A percentile compares a stretch with the other conserved stretches of the same genome.
Conservation (phyloP, 2,797 vertebrate genomes). For the Premnoplex brunnescens region DNA sequence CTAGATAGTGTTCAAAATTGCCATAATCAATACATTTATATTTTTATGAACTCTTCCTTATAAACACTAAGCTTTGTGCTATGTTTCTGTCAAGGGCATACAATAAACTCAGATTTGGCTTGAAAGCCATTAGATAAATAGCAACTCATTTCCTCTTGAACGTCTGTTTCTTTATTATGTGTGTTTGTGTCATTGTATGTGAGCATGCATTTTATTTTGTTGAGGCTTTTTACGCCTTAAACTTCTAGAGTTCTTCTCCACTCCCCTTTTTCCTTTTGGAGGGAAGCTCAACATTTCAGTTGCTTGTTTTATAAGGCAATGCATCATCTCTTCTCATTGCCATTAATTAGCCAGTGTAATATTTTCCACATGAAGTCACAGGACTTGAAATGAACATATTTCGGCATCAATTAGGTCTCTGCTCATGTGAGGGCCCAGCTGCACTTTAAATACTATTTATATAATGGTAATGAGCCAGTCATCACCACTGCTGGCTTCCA, state of each 20-base stretch:
- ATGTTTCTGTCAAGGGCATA: constrained; percentile 18
- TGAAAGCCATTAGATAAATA: neutral
- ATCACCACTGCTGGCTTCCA: constrained; percentile 45
- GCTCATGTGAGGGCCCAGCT: constrained; percentile 71
- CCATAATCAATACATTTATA: neutral
- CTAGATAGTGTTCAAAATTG: neutral
- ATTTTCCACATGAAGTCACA: constrained; percentile 76
- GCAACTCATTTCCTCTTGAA: constrained; percentile 37
- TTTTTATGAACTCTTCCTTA: neutral
- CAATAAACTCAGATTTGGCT: constrained; percentile 26
- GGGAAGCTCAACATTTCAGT: constrained; percentile 44
- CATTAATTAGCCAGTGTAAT: constrained; percentile 69
- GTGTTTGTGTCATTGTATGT: neutral
- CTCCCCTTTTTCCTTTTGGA: constrained; percentile 36
- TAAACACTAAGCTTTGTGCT: neutral
- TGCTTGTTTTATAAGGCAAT: constrained; percentile 66
- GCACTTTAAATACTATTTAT: constrained; percentile 63
- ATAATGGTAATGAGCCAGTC: constrained; percentile 62
- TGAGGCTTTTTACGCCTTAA: constrained; percentile 5
- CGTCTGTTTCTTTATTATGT: constrained; percentile 16
- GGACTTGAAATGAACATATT: constrained; percentile 69
- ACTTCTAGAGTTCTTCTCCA: neutral
- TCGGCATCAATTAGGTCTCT: constrained; percentile 68
- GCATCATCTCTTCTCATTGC: constrained; percentile 66
- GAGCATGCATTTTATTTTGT: constrained; percentile 19